Conservation (phyloP, 1,140 invertebrate species). For the Diachasma alloeum region DNA sequence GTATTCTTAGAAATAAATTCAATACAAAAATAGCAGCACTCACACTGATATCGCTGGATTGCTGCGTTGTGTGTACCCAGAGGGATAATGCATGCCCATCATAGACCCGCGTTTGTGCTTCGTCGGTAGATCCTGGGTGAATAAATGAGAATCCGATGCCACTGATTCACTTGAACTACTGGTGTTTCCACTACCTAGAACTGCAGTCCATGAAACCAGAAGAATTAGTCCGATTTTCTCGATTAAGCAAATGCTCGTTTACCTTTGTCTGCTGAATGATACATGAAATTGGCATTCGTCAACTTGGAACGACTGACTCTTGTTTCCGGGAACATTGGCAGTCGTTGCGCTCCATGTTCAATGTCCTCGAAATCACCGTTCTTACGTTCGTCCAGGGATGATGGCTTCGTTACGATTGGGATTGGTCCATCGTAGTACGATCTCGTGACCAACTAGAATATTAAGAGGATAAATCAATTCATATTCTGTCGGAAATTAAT, state of each 20-base stretch:
- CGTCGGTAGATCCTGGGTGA: constrained; percentile 47
- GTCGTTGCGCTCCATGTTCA: constrained; percentile 46
- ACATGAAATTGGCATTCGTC: constrained; percentile 53
- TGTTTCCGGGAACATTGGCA: constrained; percentile 47
- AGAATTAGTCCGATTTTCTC: no score
- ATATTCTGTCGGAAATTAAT: no score
- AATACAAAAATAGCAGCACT: constrained; percentile 31
- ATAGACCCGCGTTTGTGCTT: constrained; percentile 53
- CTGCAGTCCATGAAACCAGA: constrained; percentile 23
- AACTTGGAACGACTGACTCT: constrained; percentile 48
- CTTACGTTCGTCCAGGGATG: constrained; percentile 48
- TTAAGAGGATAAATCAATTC: constrained; percentile 19
- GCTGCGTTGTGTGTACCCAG: constrained; percentile 47
- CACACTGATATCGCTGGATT: constrained; percentile 53
- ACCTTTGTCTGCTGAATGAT: constrained; percentile 57
- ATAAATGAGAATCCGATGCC: constrained; percentile 65
- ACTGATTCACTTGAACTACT: constrained; percentile 81
- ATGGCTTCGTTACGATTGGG: constrained; percentile 46
- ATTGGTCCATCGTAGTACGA: constrained; percentile 65
- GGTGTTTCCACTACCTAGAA: constrained; percentile 63
- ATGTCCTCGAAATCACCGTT: constrained; percentile 56
- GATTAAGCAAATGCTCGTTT: no score
- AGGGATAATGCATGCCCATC: constrained; percentile 50
- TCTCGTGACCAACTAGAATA: constrained; percentile 61
- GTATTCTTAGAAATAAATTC: background rate